Percentiles rank a stretch among this genome's conserved stretches.
Evolutionary conservation across 2,888 invertebrate species (phyloP).

Genomic region (Hydroisotoma schaefferi): DNA sequence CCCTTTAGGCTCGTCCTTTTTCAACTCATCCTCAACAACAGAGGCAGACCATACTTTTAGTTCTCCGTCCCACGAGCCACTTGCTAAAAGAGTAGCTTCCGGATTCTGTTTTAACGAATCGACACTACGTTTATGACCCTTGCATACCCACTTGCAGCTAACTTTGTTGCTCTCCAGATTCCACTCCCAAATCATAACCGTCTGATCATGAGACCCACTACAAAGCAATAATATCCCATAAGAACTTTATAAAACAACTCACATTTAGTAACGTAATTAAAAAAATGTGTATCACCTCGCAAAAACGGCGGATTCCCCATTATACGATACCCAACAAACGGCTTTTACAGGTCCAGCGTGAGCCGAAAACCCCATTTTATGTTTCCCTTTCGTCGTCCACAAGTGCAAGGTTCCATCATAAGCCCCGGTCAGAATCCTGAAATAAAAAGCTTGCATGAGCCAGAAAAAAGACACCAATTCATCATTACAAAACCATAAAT

Average conservation of each 20-base stretch:
- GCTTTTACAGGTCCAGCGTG: slow-evolving; percentile 84
- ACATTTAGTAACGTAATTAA: neutral
- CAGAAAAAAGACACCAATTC: neutral
- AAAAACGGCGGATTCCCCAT: slow-evolving; percentile 64
- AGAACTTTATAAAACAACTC: neutral
- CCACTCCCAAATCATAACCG: slow-evolving; percentile 87
- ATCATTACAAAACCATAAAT: neutral
- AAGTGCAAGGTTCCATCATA: slow-evolving; percentile 90
- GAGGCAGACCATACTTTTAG: slow-evolving; percentile 79
- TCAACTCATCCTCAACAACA: slow-evolving; percentile 22
- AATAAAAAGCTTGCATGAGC: slow-evolving; percentile 47
- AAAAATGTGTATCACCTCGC: slow-evolving; percentile 58
- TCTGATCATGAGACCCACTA: slow-evolving; percentile 88
- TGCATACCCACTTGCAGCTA: slow-evolving; percentile 73
- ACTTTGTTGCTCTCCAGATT: slow-evolving; percentile 68
- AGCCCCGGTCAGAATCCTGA: slow-evolving; percentile 83
- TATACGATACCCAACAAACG: slow-evolving; percentile 76
- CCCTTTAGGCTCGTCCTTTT: slow-evolving; percentile 45
- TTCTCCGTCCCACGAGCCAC: slow-evolving; percentile 89
- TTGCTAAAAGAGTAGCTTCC: slow-evolving; percentile 63
- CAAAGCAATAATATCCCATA: neutral
- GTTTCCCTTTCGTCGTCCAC: slow-evolving; percentile 82
- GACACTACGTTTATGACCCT: slow-evolving; percentile 88
- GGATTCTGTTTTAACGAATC: slow-evolving; percentile 79
- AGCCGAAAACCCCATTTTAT: slow-evolving; percentile 76